Evolutionary conservation across 2,113 vertebrate genomes (phyloP), one percentile per base, ranked within the genome.

Genomic region (Eira barbara): DNA sequence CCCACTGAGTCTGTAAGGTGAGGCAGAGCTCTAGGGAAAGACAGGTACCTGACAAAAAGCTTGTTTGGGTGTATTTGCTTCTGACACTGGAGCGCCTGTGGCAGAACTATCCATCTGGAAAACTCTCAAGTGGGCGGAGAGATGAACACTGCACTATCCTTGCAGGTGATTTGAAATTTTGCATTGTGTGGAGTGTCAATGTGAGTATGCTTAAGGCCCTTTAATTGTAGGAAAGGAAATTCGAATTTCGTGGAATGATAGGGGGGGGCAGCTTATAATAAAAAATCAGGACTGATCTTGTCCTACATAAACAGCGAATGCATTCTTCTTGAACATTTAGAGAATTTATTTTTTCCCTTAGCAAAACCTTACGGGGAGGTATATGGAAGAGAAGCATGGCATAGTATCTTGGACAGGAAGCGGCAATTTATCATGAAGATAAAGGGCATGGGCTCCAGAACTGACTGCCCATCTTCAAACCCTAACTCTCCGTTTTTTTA

Each of bases 1-100:
- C 57, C 71, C 21, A 31, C 47, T 74, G 97, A 95, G 89, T 95
- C 76, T 55, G 57, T n/a, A 63, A 92, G 97, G 81, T 86, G 82
- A 79, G 71, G 92, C 63, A 80, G 95, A 49, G 47, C 95, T 94
- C 96, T 86, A 23, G 92, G 90, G 94, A 97, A 88, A 96, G 85
- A 93, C 91, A 89, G 78, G 81, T 45, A 80, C 34, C 49, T 52
- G 95, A 94, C 91, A 87, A 83, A 94, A 74, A 89, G 79, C 85
- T 93, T 94, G 78, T 94, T 89, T 73, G 86, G 89, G 55, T 92
- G 12, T 86, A 57, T 96, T 96, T 96, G 67, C 67, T 94, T 74
- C 84, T 76, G 76, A 82, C 61, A 42, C 65, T 1, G 1, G 39
- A 92, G n/a, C n/a, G 79, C 87, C 79, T 76, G 31, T 36, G 92